Conservation (phyloP, 2,888 invertebrate species). For the Meganola albula region DNA sequence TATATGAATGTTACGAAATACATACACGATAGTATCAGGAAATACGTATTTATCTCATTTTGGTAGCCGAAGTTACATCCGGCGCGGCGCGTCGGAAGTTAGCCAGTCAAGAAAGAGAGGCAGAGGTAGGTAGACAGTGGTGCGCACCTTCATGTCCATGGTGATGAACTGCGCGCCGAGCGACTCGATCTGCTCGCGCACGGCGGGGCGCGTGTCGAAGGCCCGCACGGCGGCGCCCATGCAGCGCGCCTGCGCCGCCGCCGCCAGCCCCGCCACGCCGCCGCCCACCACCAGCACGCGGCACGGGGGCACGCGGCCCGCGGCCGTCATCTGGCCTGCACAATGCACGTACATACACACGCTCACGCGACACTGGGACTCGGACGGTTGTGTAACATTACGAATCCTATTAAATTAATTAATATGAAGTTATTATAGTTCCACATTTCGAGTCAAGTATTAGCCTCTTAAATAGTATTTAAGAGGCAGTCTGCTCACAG, state of each 20-base stretch:
- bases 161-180: slow-evolving; percentile 93
- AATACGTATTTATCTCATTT: no score
- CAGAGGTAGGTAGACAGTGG: not conserved
- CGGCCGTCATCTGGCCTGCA: slow-evolving; percentile 93
- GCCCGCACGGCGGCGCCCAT: slow-evolving; percentile 94
- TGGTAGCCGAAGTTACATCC: no score
- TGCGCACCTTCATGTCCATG: slow-evolving; percentile 81
- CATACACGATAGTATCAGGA: no score
- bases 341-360: no score
- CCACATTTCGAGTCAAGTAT: no score
- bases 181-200: slow-evolving; percentile 90
- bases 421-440: no score
- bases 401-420: no score
- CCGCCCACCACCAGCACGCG: slow-evolving; percentile 93
- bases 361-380: not conserved
- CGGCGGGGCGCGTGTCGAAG: slow-evolving; percentile 91
- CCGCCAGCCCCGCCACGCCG: slow-evolving; percentile 92
- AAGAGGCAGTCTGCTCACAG: no score
- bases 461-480: no score
- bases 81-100: no score
- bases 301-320: slow-evolving; percentile 92
- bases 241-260: slow-evolving; percentile 89
- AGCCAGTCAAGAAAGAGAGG: no score
- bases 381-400: not conserved
- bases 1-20: no score